Evolutionary conservation across 2,113 vertebrate genomes (phyloP), one percentile per base, ranked within the genome.

Genomic region (Lucifuga dentata): DNA sequence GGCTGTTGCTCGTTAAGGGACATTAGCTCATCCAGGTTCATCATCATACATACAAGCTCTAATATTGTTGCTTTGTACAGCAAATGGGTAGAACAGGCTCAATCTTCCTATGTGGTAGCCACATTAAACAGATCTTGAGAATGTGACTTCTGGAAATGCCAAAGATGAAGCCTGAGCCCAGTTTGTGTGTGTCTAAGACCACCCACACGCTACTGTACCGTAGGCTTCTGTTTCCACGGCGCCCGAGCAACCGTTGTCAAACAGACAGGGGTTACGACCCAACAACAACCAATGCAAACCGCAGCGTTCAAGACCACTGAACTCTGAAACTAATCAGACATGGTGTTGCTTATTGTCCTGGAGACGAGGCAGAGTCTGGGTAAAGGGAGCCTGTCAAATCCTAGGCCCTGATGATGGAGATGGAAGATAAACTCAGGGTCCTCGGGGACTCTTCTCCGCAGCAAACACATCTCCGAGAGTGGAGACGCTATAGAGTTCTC

Each of bases 301-400:
- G 80, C 88, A 63, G 86, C 89, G 92, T 93, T 94, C 92, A 73
- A 93, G 92, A 92, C 86, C 91, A 93, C 86, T 93, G 92, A 93
- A 91, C 92, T 92, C 90, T 91, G 90, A 93, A 93, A 92, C 92
- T 93, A 93, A 93, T 93, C 91, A 92, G 92, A 93, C 87, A 89
- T 90, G 90, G 78, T 89, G 90, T 89, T 93, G 89, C 91, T 92
- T 91, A 93, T 92, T 93, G 92, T 93, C 92, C 92, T 84, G 83
- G 87, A 91, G 90, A 93, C 72, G 79, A 92, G 83, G 85, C 77
- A 84, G 83, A 80, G 86, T 76, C 69, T n/a, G 83, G 81, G 79
- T 83, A 90, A 89, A 84, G 84, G 81, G 87, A 90, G 87, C 78
- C 91, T 93, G 93, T 93, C 93, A 93, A 89, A 89, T 89, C 87